phyloP scores from a whole-genome alignment of 2,113 vertebrate species.

The Platichthys stellatus region DNA sequence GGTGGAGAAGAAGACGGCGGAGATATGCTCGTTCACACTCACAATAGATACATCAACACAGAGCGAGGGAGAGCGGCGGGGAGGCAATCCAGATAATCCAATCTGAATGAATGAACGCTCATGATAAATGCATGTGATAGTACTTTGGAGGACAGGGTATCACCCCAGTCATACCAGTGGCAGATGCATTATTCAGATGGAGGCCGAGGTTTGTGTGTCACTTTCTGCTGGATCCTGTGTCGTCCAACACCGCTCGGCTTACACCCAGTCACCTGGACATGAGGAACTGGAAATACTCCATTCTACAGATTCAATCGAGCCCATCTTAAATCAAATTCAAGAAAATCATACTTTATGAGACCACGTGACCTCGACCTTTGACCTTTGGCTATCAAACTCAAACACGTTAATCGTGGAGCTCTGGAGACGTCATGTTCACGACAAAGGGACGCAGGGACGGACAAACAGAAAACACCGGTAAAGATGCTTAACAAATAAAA shows the following conservation, averaged over 20 bases:
- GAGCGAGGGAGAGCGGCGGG: constrained; percentile 27
- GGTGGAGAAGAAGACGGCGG: constrained; percentile 16
- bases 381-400: too few species aligned
- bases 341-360: too few species aligned
- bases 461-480: too few species aligned
- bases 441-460: too few species aligned
- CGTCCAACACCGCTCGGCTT: constrained; percentile 50
- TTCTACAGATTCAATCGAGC: too few species aligned
- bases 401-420: too few species aligned
- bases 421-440: too few species aligned
- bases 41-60: constrained; percentile 26
- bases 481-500: too few species aligned
- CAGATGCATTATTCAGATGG: constrained; percentile 90
- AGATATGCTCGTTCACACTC: constrained; percentile 14
- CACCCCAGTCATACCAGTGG: constrained; percentile 78
- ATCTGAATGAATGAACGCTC: constrained; percentile 79
- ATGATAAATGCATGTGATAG: constrained; percentile 84
- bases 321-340: too few species aligned
- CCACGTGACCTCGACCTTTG: too few species aligned
- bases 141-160: constrained; percentile 85
- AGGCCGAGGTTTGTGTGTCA: constrained; percentile 70
- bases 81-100: constrained; percentile 60
- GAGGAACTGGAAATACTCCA: neutral
- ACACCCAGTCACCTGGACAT: constrained; percentile 15
- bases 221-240: constrained; percentile 74